Evolutionary conservation across 2,113 vertebrate genomes (phyloP).

Genomic region (Lota lota): DNA sequence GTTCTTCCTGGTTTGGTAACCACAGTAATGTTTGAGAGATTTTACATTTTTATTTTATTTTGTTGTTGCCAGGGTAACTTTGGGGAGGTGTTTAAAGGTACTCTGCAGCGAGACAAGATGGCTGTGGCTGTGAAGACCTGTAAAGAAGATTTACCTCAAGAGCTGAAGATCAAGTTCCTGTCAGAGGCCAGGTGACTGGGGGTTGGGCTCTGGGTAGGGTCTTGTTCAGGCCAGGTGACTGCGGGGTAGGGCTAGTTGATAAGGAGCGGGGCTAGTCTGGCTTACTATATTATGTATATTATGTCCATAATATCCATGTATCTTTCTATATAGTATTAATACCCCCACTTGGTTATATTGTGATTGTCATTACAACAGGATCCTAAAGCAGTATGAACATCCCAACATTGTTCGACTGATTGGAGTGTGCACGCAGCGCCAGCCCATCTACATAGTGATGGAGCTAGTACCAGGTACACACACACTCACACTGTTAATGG

Average conservation of each 20-base stretch:
- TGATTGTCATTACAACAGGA: conserved; percentile 56
- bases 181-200: conserved; percentile 88
- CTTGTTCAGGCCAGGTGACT: background rate
- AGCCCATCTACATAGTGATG: conserved; percentile 98
- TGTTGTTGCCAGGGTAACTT: conserved; percentile 81
- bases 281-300: too few species aligned
- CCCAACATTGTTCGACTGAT: conserved; percentile 98
- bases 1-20: conserved; percentile 25
- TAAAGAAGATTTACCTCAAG: conserved; percentile 96
- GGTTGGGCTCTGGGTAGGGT: background rate
- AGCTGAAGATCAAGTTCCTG: conserved; percentile 94
- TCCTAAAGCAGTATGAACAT: conserved; percentile 98
- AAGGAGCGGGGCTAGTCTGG: too few species aligned
- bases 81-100: conserved; percentile 94
- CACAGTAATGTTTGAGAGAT: background rate
- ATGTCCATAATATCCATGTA: conserved; percentile 1
- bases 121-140: conserved; percentile 94
- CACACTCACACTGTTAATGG: too few species aligned
- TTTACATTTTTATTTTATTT: background rate
- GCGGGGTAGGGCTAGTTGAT: background rate
- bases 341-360: too few species aligned
- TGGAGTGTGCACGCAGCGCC: conserved; percentile 94
- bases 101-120: conserved; percentile 87
- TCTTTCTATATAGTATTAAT: conserved; percentile 36
- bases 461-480: conserved; percentile 90